phyloP scores from a whole-genome alignment of 53 echinoderm and acorn worm genomes.

The Holothuria scabra region DNA sequence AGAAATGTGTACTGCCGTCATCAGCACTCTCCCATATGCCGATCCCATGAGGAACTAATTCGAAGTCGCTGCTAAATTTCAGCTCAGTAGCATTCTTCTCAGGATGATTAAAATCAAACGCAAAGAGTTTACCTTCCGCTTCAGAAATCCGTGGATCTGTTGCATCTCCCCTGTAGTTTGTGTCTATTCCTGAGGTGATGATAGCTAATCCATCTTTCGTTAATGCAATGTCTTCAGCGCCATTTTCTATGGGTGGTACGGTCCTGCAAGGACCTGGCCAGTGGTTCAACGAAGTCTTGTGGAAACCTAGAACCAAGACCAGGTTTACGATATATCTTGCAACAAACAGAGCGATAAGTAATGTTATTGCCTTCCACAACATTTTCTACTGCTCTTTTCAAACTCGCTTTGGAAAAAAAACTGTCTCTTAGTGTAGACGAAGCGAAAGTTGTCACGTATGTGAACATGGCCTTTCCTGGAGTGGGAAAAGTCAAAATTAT shows the following conservation, averaged over 20 bases:
- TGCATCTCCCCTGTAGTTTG: neutral
- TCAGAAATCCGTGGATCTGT: neutral
- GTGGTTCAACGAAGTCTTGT: neutral
- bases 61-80: neutral
- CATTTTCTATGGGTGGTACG: neutral
- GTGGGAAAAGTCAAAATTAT: no score
- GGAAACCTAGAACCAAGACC: neutral
- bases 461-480: no score
- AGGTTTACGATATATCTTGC: neutral
- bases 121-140: constrained; percentile 1
- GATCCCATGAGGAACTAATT: constrained; percentile 10
- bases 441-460: no score
- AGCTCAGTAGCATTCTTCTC: constrained; percentile 1
- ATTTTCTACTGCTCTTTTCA: neutral
- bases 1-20: neutral
- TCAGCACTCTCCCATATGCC: neutral
- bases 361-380: neutral
- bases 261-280: constrained; percentile 32
- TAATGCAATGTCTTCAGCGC: constrained; percentile 7
- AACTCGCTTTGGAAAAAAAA: no score
- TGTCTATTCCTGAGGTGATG: constrained; percentile 6
- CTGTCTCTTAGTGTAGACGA: no score
- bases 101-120: constrained; percentile 17
- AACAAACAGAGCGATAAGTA: neutral
- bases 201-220: constrained; percentile 2